These are phyloP conservation scores for Perizoma flavofasciatum DNA, from an alignment of 2,888 invertebrate genomes.

Conservation along the genomic window DNA sequence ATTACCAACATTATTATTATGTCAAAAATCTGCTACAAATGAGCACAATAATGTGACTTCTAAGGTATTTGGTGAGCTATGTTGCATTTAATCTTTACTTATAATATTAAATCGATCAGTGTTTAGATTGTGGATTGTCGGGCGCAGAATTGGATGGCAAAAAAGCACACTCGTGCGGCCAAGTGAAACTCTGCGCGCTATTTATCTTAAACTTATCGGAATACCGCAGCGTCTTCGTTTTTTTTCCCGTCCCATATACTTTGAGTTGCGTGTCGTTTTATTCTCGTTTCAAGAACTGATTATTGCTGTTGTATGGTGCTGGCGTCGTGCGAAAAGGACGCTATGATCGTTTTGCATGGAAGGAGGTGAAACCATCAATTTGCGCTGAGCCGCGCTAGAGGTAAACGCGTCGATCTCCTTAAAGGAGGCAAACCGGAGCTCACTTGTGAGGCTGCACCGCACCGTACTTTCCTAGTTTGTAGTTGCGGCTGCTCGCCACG, in stretches of 20 bases:
- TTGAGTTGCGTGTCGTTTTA: slow-evolving; percentile 68
- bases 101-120: slow-evolving; percentile 62
- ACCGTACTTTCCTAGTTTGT: slow-evolving; percentile 50
- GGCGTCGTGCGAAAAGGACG: slow-evolving; percentile 72
- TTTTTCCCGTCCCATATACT: slow-evolving; percentile 70
- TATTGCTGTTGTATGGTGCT: slow-evolving; percentile 67
- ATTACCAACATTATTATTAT: too few species aligned
- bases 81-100: slow-evolving; percentile 31
- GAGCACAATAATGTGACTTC: too few species aligned
- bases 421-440: slow-evolving; percentile 57
- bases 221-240: slow-evolving; percentile 71
- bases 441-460: slow-evolving; percentile 55
- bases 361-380: slow-evolving; percentile 80
- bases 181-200: slow-evolving; percentile 73
- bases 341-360: slow-evolving; percentile 77
- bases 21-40: too few species aligned
- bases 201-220: slow-evolving; percentile 81
- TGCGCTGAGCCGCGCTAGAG: slow-evolving; percentile 63
- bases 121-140: slow-evolving; percentile 51
- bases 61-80: too few species aligned
- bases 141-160: slow-evolving; percentile 58
- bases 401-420: slow-evolving; percentile 67
- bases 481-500: slow-evolving; percentile 45
- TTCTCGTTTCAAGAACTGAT: slow-evolving; percentile 77
- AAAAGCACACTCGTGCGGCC: slow-evolving; percentile 59